A percentile compares a stretch with the other conserved stretches of the same genome.
Evolutionary conservation across 1,140 invertebrate species (phyloP).

Genomic region (Neodiprion pinetum): DNA sequence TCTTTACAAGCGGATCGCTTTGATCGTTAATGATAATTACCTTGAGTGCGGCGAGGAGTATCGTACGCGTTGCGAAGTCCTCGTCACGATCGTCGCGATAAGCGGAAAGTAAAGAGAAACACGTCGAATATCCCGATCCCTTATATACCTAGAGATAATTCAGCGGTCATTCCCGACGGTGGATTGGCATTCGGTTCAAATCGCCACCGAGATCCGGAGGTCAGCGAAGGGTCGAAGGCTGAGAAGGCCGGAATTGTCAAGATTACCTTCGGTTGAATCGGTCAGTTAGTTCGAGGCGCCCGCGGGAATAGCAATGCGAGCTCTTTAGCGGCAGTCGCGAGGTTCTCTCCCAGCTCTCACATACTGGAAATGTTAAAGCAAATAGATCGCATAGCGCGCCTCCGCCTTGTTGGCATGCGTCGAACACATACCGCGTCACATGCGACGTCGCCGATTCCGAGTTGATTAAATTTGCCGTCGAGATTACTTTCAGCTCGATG

Average conservation of each 20-base stretch:
- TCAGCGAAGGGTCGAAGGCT: neutral
- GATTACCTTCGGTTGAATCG: constrained; percentile 4
- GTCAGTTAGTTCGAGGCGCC: neutral
- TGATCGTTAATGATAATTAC: too few relatives aligned
- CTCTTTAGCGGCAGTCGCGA: neutral
- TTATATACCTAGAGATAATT: too few relatives aligned
- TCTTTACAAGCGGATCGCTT: too few relatives aligned
- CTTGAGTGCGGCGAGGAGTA: too few relatives aligned
- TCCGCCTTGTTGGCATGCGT: constrained; percentile 1
- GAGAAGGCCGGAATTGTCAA: constrained; percentile 2
- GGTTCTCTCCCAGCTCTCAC: neutral
- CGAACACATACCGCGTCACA: neutral
- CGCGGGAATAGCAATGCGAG: constrained; percentile 6
- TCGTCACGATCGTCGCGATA: too few relatives aligned
- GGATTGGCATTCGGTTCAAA: neutral
- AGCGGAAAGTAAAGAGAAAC: too few relatives aligned
- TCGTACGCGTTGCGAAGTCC: too few relatives aligned
- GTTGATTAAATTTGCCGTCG: too few relatives aligned
- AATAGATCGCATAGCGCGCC: neutral
- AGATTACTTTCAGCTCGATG: too few relatives aligned
- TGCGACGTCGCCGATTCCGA: neutral
- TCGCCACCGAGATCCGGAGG: constrained; percentile 1
- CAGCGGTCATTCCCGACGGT: too few relatives aligned
- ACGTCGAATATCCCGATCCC: too few relatives aligned
- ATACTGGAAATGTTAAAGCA: neutral